Evolutionary conservation across 2,888 invertebrate genomes (phyloP), one percentile per base, ranked within the genome.

Genomic region (Bedellia somnulentella): DNA sequence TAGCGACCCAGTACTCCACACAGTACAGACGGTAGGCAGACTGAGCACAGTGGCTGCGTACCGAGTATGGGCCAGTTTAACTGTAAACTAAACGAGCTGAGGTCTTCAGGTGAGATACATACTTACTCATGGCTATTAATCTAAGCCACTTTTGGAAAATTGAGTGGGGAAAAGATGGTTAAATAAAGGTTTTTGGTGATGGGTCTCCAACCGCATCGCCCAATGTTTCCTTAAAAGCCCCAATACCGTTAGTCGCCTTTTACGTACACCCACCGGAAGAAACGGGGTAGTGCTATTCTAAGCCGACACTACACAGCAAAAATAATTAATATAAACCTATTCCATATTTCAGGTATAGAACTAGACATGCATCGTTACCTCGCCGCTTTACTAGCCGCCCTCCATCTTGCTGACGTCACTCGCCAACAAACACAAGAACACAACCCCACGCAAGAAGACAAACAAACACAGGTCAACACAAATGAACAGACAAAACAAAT

Each of bases 11-110:
- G 81, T 85, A 11, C 54, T 85, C 38, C 85, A 85, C 61, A 82
- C 86, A 1, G 78, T 85, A 40, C 85, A 86, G 68, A 86, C 85
- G 0, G 83, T 87, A 34, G 86, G 86, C 11, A 71, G 83, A 11
- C 73, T 87, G 41, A 86, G 86, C 43, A 80, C 84, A 33, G 86
- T 86, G 57, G 82, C 86, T 9, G 83, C 85, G 28, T 76, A 83
- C 30, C 80, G 87, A 34, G 82, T 87, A 36, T 86, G 85, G 76
- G 70, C 80, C 43, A 82, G 82, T 55, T 79, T 86, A 38, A 77
- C 82, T 57, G 64, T 43, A 82, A 82, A 46, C 64, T 86, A 53
- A 78, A 79, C 44, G 61, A 68, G 34, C 57, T 76, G 0, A 43
- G 66, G 30, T 54, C 49, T 24, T 53, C 57, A 2, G 71, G 73